These are phyloP conservation scores for Sebastes steindachneri DNA, from an alignment of 2,797 vertebrate genomes.

Conservation along the genomic window DNA sequence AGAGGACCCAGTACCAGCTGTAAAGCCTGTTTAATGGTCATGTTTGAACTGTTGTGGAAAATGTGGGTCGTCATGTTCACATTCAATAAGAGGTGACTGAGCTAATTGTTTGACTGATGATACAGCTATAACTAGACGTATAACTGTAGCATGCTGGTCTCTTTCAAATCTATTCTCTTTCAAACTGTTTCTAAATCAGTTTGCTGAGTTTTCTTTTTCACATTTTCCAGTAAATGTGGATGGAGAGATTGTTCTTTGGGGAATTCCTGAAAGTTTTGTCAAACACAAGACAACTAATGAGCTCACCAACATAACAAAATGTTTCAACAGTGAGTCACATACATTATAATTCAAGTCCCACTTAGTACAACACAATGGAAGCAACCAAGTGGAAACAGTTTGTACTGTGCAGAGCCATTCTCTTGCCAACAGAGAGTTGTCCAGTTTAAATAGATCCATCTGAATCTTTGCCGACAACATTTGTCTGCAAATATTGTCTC, in stretches of 20 bases:
- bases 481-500: background rate
- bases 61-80: background rate
- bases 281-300: slow-evolving; percentile 10
- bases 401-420: background rate
- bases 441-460: background rate
- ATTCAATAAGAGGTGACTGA: background rate
- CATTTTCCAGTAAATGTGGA: slow-evolving; percentile 4
- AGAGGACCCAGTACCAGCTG: background rate
- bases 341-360: slow-evolving; percentile 10
- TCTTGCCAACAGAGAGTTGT: background rate
- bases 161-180: background rate
- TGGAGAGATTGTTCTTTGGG: background rate
- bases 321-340: slow-evolving; percentile 17
- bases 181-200: background rate
- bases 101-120: background rate
- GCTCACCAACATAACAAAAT: background rate
- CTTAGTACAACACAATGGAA: background rate
- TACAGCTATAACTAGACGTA: background rate
- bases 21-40: background rate
- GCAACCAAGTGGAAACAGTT: background rate
- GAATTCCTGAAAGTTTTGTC: background rate
- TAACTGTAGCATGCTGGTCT: background rate
- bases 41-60: slow-evolving; percentile 12
- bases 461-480: background rate
- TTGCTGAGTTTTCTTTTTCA: background rate